phyloP scores from a whole-genome alignment of 2,888 invertebrate species.

The Panorpa germanica region DNA sequence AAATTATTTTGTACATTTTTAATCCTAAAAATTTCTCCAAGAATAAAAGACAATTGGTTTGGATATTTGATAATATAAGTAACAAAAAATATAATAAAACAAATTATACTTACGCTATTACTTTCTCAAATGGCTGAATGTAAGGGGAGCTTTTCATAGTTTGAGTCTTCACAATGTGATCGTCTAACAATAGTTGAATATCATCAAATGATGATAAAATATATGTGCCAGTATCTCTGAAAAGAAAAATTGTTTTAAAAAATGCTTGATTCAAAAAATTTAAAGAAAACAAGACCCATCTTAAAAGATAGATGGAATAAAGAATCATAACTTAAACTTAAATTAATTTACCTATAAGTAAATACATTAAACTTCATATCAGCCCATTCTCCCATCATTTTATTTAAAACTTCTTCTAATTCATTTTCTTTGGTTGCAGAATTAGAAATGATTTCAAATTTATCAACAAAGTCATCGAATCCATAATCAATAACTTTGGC shows the following conservation, averaged over 20 bases:
- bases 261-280: conserved; percentile 2
- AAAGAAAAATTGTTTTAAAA: conserved; percentile 14
- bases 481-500: conserved; percentile 80
- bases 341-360: conserved; percentile 38
- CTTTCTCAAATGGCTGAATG: conserved; percentile 82
- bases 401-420: conserved; percentile 69
- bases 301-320: background rate
- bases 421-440: conserved; percentile 92
- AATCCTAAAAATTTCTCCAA: background rate
- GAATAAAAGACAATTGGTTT: background rate
- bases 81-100: conserved; percentile 1
- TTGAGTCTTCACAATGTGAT: conserved; percentile 91
- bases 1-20: background rate
- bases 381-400: conserved; percentile 86
- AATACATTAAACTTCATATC: conserved; percentile 55
- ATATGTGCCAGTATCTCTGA: conserved; percentile 72
- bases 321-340: conserved; percentile 1
- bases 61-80: background rate
- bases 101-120: conserved; percentile 45
- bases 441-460: conserved; percentile 83
- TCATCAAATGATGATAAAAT: conserved; percentile 84
- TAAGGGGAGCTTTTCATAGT: conserved; percentile 96
- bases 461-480: conserved; percentile 68
- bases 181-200: conserved; percentile 81
- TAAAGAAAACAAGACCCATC: background rate